Evolutionary conservation across 2,888 invertebrate species (phyloP), one percentile per base, ranked within the genome.

Genomic region (Cryptus armator): DNA sequence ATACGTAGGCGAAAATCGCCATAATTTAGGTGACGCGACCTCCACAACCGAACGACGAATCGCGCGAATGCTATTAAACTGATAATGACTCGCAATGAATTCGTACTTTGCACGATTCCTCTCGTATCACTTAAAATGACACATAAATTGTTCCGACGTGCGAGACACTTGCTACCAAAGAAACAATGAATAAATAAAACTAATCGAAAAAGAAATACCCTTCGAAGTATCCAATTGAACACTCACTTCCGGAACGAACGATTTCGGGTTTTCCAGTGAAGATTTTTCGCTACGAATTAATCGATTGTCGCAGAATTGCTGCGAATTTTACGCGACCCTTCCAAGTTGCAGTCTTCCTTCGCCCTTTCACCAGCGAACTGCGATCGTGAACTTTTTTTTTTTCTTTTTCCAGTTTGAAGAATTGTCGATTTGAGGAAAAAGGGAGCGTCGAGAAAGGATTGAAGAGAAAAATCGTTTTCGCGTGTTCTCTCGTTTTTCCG

Each of bases 391-490:
- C 7, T 5, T 37, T 9, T 71, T 79, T 71, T 71, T 46, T 53
- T 72, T 14, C 32, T 32, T 32, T 10, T 46, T 68, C 16, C 37
- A 59, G 46, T 67, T 72, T 48, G 9, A 44, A 43, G n/a, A 12
- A 12, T 56, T 46, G 80, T 32, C 62, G 62, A 62, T 62, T 62
- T 6, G 29, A 48, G 51, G 19, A 19, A 16, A 43, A 56, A 74
- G 77, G 24, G n/a, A n/a, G n/a, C 46, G 67, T 19, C 6, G 48
- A 12, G 14, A 19, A 19, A 12, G 56, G 9, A 37, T 37, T 56
- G 10, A 19, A 48, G 67, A 46, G 70, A 59, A 84, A 81, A 76
- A 70, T 70, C 75, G 46, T 56, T 83, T 66, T 66, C 51, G 24
- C 75, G 75, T 71, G 56, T 53, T 24, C 75, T 43, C 44, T 46